Conservation (phyloP, 2,797 vertebrate genomes). For the Hippopotamyrus pictus region DNA sequence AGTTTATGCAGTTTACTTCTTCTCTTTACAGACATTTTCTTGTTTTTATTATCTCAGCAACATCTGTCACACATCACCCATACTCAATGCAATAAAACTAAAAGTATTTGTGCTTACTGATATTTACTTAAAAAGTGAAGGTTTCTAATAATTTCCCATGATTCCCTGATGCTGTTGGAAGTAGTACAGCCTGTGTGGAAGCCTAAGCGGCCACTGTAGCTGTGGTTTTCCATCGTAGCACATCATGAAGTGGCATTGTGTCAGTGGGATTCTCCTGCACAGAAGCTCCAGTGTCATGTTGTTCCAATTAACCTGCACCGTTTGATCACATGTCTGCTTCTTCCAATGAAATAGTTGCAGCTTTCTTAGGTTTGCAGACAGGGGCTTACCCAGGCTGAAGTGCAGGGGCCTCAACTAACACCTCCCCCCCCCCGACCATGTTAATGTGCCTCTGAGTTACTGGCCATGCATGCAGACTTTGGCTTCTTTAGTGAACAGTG, state of each 20-base stretch:
- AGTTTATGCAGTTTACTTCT: neutral
- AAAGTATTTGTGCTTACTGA: neutral
- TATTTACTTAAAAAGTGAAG: neutral
- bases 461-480: neutral
- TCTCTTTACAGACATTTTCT: neutral
- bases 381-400: neutral
- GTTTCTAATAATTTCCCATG: neutral
- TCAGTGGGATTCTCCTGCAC: neutral
- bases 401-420: neutral
- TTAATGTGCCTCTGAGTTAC: neutral
- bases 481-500: neutral
- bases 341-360: neutral
- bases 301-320: neutral
- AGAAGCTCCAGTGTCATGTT: neutral
- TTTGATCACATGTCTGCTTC: neutral
- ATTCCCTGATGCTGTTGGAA: neutral
- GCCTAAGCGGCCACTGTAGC: neutral
- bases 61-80: neutral
- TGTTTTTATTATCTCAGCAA: neutral
- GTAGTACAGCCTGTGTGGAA: neutral
- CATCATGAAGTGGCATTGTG: neutral
- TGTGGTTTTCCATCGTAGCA: neutral
- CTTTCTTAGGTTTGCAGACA: neutral
- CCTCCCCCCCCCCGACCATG: neutral
- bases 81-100: neutral